A percentile compares a stretch with the other conserved stretches of the same genome.
These are phyloP conservation scores for Tinea pellionella DNA, from an alignment of 2,888 invertebrate species.

Conservation along the genomic window DNA sequence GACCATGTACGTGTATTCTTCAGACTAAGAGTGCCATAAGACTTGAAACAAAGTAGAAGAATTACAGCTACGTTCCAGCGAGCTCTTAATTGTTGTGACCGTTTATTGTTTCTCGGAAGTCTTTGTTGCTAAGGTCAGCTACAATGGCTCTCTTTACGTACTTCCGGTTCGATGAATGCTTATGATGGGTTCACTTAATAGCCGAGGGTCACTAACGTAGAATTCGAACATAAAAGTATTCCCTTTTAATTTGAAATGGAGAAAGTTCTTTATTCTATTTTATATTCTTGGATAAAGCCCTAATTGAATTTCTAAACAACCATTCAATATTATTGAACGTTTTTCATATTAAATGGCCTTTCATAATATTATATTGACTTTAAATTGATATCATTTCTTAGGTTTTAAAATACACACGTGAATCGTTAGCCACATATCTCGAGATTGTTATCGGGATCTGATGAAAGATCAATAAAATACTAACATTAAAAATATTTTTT, in stretches of 20 bases:
- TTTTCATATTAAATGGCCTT: background rate
- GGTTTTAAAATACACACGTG: background rate
- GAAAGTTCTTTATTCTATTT: background rate
- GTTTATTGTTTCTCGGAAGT: slow-evolving; percentile 11
- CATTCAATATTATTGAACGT: background rate
- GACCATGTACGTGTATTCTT: background rate
- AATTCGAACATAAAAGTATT: background rate
- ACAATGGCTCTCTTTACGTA: slow-evolving; percentile 10
- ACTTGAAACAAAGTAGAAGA: slow-evolving; percentile 12
- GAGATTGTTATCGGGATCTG: background rate
- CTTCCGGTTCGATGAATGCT: slow-evolving; percentile 13
- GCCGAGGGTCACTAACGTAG: background rate
- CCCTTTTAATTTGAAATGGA: background rate
- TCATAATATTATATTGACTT: background rate
- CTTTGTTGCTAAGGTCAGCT: slow-evolving; percentile 6
- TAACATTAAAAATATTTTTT: too few species aligned
- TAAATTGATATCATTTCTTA: background rate
- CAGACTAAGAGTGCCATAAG: slow-evolving; percentile 4
- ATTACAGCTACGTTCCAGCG: background rate
- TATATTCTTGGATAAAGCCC: background rate
- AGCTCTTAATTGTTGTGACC: slow-evolving; percentile 12
- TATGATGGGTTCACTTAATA: background rate
- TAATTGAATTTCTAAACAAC: background rate
- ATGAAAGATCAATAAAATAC: background rate
- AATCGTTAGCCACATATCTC: background rate